Conservation (phyloP, 2,888 invertebrate genomes). For the Allophyes oxyacanthae region DNA sequence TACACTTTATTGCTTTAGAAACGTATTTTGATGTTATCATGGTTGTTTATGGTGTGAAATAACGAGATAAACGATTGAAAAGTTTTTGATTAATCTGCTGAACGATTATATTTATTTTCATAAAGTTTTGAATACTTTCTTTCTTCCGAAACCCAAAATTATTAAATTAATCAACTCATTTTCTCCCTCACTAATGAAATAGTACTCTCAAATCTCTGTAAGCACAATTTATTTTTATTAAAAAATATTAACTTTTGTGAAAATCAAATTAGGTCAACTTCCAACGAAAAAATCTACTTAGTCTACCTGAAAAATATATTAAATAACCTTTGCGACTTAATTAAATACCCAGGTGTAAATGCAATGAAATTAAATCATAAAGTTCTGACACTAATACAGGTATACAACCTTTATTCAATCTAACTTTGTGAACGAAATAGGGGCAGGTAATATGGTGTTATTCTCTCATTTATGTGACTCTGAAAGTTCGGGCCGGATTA, state of each 20-base stretch:
- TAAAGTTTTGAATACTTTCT: too few relatives aligned
- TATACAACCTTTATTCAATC: constrained; percentile 85
- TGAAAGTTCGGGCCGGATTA: constrained; percentile 79
- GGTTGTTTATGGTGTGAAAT: constrained; percentile 29
- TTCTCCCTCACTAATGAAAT: neutral
- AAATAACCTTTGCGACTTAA: constrained; percentile 34
- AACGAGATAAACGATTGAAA: constrained; percentile 14
- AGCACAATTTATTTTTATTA: constrained; percentile 1
- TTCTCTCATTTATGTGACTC: constrained; percentile 85
- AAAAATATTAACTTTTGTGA: constrained; percentile 15
- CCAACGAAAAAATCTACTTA: constrained; percentile 17
- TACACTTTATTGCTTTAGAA: constrained; percentile 59
- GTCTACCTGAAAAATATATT: constrained; percentile 24
- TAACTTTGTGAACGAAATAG: constrained; percentile 82
- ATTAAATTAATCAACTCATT: too few relatives aligned
- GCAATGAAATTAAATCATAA: constrained; percentile 81
- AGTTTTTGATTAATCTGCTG: too few relatives aligned
- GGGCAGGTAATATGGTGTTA: constrained; percentile 82
- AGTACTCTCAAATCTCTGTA: neutral
- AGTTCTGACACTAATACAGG: constrained; percentile 75
- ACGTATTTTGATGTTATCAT: constrained; percentile 44
- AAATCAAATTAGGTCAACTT: constrained; percentile 38
- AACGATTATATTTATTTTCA: too few relatives aligned
- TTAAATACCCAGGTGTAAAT: constrained; percentile 54
- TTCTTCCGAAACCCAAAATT: too few relatives aligned